Evolutionary conservation across 2,888 invertebrate species (phyloP).

Genomic region (Oscheius sp.): DNA sequence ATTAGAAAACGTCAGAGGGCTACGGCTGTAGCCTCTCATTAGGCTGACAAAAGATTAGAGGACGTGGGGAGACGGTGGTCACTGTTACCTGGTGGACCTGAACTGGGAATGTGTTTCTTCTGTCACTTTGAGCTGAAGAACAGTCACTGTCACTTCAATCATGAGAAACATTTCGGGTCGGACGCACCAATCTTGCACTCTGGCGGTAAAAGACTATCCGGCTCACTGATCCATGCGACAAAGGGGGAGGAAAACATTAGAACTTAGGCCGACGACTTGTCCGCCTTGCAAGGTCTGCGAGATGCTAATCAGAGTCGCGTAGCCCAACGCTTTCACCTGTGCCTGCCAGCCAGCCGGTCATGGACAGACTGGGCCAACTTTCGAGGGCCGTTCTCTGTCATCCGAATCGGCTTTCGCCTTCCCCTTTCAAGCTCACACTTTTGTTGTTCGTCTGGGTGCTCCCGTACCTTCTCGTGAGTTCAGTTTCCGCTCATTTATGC

Average conservation of each 20-base stretch:
- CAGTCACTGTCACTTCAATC: background rate
- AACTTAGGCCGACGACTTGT: slow-evolving; percentile 27
- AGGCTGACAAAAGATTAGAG: too few relatives aligned
- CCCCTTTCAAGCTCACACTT: slow-evolving; percentile 56
- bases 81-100: too few relatives aligned
- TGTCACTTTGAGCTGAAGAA: background rate
- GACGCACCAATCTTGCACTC: too few relatives aligned
- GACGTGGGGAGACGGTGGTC: too few relatives aligned
- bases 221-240: too few relatives aligned
- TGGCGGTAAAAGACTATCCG: too few relatives aligned
- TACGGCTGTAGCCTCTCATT: too few relatives aligned
- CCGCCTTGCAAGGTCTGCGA: slow-evolving; percentile 33
- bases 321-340: slow-evolving; percentile 25
- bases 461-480: slow-evolving; percentile 69
- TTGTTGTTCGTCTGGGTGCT: slow-evolving; percentile 68
- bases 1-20: too few relatives aligned
- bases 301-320: slow-evolving; percentile 25
- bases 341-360: slow-evolving; percentile 17
- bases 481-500: background rate
- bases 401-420: slow-evolving; percentile 45
- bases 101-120: background rate
- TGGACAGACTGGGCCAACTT: slow-evolving; percentile 9
- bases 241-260: background rate
- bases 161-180: slow-evolving; percentile 3
- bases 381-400: slow-evolving; percentile 41